Conservation (phyloP, 2,797 vertebrate genomes). For the Sus cebifrons region DNA sequence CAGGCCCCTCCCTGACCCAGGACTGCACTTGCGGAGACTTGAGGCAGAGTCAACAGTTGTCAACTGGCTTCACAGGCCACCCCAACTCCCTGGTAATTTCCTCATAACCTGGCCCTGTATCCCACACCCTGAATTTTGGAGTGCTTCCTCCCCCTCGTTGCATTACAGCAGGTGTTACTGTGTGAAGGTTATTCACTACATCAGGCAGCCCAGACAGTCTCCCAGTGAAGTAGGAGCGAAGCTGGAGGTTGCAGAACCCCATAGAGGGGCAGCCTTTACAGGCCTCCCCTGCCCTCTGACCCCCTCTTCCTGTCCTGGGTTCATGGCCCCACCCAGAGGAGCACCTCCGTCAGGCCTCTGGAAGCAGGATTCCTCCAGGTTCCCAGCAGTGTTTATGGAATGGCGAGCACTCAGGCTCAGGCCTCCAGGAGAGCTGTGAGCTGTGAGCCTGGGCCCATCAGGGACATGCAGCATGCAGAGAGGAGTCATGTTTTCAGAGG, state of each 20-base stretch:
- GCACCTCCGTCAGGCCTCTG: background rate
- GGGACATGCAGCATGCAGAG: background rate
- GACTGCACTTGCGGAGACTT: background rate
- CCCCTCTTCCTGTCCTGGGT: background rate
- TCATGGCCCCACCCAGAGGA: background rate
- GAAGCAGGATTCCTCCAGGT: background rate
- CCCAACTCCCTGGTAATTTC: background rate
- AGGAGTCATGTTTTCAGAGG: background rate
- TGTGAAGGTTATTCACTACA: background rate
- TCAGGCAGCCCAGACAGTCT: background rate
- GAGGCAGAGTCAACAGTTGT: background rate
- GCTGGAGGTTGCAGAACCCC: background rate
- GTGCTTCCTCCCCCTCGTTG: accelerated
- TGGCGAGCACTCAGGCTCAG: background rate
- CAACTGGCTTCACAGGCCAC: background rate
- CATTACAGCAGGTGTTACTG: background rate
- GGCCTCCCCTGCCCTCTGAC: background rate
- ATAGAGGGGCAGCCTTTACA: background rate
- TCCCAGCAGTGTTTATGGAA: background rate
- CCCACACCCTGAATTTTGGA: background rate
- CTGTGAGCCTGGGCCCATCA: background rate
- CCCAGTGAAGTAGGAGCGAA: background rate
- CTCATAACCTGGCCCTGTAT: background rate
- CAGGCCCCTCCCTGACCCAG: background rate
- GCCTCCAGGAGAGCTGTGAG: background rate